phyloP scores from a whole-genome alignment of 1,140 invertebrate genomes.

The Pachypsylla venusta region DNA sequence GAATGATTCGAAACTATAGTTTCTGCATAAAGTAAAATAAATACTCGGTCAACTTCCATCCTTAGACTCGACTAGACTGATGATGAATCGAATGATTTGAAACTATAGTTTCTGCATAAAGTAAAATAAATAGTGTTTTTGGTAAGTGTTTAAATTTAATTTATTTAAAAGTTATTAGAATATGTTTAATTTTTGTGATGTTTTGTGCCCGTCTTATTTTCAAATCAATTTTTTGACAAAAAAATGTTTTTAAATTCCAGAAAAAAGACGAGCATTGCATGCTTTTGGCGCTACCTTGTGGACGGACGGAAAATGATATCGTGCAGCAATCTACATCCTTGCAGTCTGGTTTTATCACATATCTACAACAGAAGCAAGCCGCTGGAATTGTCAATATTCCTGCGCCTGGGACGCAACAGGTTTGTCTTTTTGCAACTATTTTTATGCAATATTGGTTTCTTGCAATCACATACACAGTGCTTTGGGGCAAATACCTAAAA shows the following conservation, averaged over 20 bases:
- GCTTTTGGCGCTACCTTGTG: slow-evolving; percentile 85
- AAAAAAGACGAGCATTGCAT: slow-evolving; percentile 91
- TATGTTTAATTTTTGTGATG: no score
- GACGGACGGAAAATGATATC: slow-evolving; percentile 81
- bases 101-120: no score
- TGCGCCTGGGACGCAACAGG: slow-evolving; percentile 65
- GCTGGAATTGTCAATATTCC: slow-evolving; percentile 95
- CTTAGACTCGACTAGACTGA: no score
- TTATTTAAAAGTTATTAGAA: no score
- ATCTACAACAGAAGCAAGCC: slow-evolving; percentile 88
- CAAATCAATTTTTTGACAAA: no score
- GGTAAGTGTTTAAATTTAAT: no score
- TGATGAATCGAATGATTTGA: no score
- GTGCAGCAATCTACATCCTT: slow-evolving; percentile 82
- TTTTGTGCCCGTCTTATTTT: no score
- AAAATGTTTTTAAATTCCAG: slow-evolving; percentile 38
- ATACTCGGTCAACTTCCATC: no score
- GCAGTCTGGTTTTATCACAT: slow-evolving; percentile 84
- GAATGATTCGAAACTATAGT: no score
- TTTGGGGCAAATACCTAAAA: not conserved
- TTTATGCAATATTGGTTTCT: not conserved
- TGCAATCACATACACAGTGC: not conserved
- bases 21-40: not conserved
- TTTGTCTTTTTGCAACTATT: slow-evolving; percentile 29
- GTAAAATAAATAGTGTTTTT: no score